Conservation (phyloP, 2,113 vertebrate species). For the Psittacara wagleri region DNA sequence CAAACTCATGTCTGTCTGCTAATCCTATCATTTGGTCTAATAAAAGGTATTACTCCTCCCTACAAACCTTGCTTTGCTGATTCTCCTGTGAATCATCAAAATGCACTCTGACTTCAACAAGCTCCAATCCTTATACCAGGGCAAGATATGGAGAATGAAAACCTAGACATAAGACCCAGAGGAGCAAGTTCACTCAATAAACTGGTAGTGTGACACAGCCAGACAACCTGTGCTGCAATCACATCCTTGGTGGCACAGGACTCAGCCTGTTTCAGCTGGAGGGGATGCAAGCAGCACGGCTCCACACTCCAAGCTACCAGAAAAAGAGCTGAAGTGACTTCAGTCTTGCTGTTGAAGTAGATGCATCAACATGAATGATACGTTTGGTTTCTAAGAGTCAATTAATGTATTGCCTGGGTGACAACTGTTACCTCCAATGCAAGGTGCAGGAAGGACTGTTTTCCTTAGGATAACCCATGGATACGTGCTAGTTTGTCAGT, state of each 20-base stretch:
- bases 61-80: background rate
- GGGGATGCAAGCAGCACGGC: background rate
- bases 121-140: background rate
- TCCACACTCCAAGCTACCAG: background rate
- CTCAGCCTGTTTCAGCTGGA: background rate
- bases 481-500: background rate
- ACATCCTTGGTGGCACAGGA: background rate
- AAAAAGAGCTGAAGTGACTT: background rate
- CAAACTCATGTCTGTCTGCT: background rate
- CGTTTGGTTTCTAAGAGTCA: background rate
- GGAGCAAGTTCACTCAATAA: background rate
- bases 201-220: background rate
- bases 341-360: background rate
- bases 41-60: conserved; percentile 17
- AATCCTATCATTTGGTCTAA: conserved; percentile 25
- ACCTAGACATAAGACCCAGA: background rate
- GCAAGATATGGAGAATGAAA: background rate
- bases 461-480: background rate
- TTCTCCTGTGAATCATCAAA: background rate
- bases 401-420: background rate
- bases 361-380: background rate
- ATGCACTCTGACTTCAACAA: background rate
- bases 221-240: background rate
- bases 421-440: background rate
- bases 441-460: background rate